Conservation (phyloP, 2,888 invertebrate genomes). For the Dermolepida albohirtum region DNA sequence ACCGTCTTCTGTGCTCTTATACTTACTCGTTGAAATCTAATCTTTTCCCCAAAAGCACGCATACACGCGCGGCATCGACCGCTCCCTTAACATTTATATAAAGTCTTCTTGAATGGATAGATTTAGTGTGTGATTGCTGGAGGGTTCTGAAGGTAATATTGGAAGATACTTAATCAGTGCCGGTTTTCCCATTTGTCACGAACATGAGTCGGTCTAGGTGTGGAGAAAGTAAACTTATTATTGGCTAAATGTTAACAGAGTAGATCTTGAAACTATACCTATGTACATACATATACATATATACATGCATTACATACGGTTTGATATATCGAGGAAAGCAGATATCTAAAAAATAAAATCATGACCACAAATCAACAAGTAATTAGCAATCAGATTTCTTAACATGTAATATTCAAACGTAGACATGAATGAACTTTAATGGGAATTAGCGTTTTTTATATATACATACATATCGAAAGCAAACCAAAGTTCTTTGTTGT, state of each 20-base stretch:
- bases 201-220: not conserved
- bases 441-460: no score
- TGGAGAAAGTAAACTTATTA: not conserved
- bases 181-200: constrained; percentile 21
- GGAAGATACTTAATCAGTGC: constrained; percentile 20
- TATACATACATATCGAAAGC: no score
- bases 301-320: no score
- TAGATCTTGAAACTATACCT: not conserved
- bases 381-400: no score
- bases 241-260: not conserved
- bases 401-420: no score
- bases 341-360: no score
- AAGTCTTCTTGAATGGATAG: constrained; percentile 9
- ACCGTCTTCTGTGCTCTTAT: constrained; percentile 5
- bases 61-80: not conserved
- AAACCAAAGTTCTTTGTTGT: no score
- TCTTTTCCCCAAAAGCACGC: constrained; percentile 22
- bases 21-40: constrained; percentile 18
- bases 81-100: constrained; percentile 8
- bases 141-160: constrained; percentile 20
- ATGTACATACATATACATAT: no score
- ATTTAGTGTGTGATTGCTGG: constrained; percentile 15
- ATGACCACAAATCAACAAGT: no score
- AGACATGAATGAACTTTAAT: no score
- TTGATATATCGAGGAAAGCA: no score